Conservation (phyloP, 2,113 vertebrate genomes). For the Phycodurus eques region DNA sequence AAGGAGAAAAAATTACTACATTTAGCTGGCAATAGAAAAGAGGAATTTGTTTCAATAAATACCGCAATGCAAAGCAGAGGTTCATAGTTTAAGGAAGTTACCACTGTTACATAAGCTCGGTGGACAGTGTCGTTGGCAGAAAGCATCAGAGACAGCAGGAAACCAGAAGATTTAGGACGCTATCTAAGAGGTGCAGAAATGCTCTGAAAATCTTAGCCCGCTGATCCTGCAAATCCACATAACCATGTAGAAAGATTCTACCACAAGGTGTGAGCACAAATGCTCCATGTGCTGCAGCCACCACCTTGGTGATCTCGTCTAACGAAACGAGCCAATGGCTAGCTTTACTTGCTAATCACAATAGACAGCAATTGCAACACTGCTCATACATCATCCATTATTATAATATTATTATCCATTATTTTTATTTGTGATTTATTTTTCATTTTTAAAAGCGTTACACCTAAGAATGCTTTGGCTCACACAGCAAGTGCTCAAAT, state of each 20-base stretch:
- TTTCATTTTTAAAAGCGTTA: no score
- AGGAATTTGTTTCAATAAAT: not conserved
- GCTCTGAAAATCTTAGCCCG: slow-evolving; percentile 1
- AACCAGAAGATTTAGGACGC: slow-evolving; percentile 5
- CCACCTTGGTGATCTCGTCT: not conserved
- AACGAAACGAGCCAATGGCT: not conserved
- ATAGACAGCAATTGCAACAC: not conserved
- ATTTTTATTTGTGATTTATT: no score
- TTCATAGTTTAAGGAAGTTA: slow-evolving; percentile 6
- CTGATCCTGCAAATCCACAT: not conserved
- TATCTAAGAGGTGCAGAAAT: slow-evolving; percentile 14
- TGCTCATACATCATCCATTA: not conserved
- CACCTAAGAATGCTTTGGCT: no score
- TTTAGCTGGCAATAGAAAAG: not conserved
- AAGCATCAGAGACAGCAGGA: not conserved
- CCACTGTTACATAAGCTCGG: not conserved
- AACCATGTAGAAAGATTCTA: not conserved
- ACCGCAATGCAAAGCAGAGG: not conserved
- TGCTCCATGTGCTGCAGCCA: not conserved
- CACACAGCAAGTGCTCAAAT: no score
- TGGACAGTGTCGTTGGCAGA: not conserved
- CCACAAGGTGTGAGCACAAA: not conserved
- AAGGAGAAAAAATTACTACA: not conserved
- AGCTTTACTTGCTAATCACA: not conserved
- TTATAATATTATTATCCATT: not conserved